Base-by-base conservation (phyloP, 30 jellyfish, hydroid and myxozoan genomes). In the Chironex yamaguchii region DNA sequence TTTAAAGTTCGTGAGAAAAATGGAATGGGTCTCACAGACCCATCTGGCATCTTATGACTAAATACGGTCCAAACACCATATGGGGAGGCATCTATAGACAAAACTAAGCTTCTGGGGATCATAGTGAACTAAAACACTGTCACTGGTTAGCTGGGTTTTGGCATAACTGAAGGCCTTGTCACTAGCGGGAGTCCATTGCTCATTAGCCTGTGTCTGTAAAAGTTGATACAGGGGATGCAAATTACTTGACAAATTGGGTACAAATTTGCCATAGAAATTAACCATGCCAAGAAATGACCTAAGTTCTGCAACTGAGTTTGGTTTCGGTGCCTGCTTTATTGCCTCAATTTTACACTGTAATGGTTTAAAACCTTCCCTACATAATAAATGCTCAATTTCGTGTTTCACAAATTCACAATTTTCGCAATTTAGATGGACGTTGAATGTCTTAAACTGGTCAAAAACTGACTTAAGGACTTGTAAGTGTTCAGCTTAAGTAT, bases 1-100 rank as follows among this genome's bases (percentile, higher is more conserved):
- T 26, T 81, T 25, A 81, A 33, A 3, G 91, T 85, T 69, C 87
- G 62, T 0, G 96, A 91, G 21, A 74, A 70, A 50, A 29, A 36
- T 22, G 97, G 86, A 2, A 91, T 86, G 36, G 91, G 97, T 49
- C 89, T 32, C 62, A 86, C 97, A 4, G 81, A 9, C 14, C 82
- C 88, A 54, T 78, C 89, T 25, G 22, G 58, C 87, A 86, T 30
- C 30, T 6, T 29, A 48, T 91, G 97, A 2, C 72, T 36, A 34
- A 91, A 34, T 48, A 91, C 96, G 0, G 98, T 97, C 12, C 97
- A 87, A 12, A 91, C 80, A 26, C 98, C 97, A 62, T 30, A 29
- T 13, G 96, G 34, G 13, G 96, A 82, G 11, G 96, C 97, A 70
- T 88, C 97, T 21, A 79, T 33, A 24, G 54, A 30, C 72, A 90